These are phyloP conservation scores for Lasius fuliginosus DNA, from an alignment of 2,888 invertebrate species.

Conservation along the genomic window DNA sequence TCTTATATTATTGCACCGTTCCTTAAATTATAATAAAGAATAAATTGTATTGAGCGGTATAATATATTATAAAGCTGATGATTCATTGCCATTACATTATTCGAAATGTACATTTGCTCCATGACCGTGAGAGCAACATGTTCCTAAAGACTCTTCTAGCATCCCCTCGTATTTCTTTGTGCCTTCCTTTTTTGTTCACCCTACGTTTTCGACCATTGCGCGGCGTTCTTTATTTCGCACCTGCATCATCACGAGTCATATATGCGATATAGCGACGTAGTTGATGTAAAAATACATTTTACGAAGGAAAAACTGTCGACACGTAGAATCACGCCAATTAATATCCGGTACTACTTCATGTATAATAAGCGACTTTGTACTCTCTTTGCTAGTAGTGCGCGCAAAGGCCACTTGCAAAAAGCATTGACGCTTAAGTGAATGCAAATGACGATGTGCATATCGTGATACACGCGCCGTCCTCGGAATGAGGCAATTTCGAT, in stretches of 20 bases:
- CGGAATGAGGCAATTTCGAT: constrained; percentile 40
- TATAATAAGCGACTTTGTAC: constrained; percentile 46
- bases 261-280: neutral
- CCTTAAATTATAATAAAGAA: neutral
- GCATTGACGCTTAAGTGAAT: constrained; percentile 34
- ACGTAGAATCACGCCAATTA: constrained; percentile 43
- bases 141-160: neutral
- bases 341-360: constrained; percentile 34
- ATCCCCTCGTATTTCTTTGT: constrained; percentile 10
- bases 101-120: constrained; percentile 29
- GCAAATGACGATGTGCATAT: constrained; percentile 48
- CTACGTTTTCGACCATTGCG: constrained; percentile 11
- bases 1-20: neutral
- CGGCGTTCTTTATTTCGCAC: constrained; percentile 20
- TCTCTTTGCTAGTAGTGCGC: constrained; percentile 38
- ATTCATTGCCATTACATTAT: constrained; percentile 15
- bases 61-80: neutral
- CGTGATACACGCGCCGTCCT: constrained; percentile 38
- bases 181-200: constrained; percentile 7
- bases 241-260: neutral
- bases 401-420: constrained; percentile 37
- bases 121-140: constrained; percentile 19
- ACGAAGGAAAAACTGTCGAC: constrained; percentile 34
- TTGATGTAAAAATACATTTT: constrained; percentile 33
- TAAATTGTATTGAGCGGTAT: neutral